Evolutionary conservation across 2,797 vertebrate genomes (phyloP).

Genomic region (Cryptoblepharus egeriae): DNA sequence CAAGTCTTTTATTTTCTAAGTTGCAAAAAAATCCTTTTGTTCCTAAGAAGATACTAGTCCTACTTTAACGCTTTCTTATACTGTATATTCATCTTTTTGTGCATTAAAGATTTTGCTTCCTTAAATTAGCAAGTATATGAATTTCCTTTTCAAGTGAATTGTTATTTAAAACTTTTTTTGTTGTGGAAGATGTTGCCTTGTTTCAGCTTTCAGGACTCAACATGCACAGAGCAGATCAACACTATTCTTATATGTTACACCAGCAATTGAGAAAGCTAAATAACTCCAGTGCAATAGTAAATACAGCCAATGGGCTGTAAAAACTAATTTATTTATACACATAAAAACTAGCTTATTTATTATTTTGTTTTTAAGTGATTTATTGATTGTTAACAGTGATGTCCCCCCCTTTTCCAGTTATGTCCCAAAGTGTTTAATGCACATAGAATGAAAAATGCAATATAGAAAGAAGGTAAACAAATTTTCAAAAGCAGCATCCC

Average conservation of each 20-base stretch:
- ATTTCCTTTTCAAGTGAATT: conserved; percentile 32
- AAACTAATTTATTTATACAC: no score
- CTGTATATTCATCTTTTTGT: conserved; percentile 15
- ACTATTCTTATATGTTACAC: neutral
- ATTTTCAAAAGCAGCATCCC: no score
- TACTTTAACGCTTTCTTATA: conserved; percentile 2
- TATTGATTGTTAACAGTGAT: neutral
- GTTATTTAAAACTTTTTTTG: conserved; percentile 30
- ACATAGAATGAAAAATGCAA: no score
- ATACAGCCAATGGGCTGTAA: neutral
- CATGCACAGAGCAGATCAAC: neutral
- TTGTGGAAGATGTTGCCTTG: conserved; percentile 29
- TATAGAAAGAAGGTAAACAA: no score
- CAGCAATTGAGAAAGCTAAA: neutral
- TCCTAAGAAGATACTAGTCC: neutral
- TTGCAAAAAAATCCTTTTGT: neutral
- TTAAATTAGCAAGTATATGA: conserved; percentile 3
- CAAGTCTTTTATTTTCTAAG: neutral
- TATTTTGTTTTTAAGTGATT: neutral
- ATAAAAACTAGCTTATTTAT: neutral
- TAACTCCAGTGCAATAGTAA: conserved; percentile 12
- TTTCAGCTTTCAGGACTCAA: neutral
- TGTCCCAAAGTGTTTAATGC: no score
- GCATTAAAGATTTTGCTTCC: neutral
- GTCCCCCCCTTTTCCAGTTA: neutral